Evolutionary conservation across 1,140 invertebrate genomes (phyloP).

Genomic region (Lerema accius): DNA sequence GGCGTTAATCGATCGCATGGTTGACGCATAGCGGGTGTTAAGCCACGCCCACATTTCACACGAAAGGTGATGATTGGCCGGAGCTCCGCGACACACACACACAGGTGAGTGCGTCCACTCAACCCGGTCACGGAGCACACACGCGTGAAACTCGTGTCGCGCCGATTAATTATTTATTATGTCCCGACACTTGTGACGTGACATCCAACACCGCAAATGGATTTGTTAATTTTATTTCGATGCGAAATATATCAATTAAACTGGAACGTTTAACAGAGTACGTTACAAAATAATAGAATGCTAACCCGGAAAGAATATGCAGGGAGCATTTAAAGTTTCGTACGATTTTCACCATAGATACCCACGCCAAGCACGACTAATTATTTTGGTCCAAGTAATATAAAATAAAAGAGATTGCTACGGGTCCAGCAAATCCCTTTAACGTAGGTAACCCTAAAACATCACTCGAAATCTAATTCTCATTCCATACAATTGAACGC

Average conservation of each 20-base stretch:
- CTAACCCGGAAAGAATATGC: no score
- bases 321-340: no score
- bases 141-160: slow-evolving; percentile 11
- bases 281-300: no score
- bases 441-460: slow-evolving; percentile 21
- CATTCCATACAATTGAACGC: slow-evolving; percentile 52
- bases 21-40: slow-evolving; percentile 56
- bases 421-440: not conserved
- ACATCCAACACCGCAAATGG: slow-evolving; percentile 15
- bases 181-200: slow-evolving; percentile 15
- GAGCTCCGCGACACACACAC: slow-evolving; percentile 44
- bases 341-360: not conserved
- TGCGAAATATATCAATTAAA: slow-evolving; percentile 12
- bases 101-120: slow-evolving; percentile 22
- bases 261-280: not conserved
- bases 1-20: slow-evolving; percentile 52
- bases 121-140: slow-evolving; percentile 8
- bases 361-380: no score
- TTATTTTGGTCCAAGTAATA: no score
- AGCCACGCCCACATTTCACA: slow-evolving; percentile 70
- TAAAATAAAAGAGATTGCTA: no score
- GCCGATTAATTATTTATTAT: slow-evolving; percentile 37
- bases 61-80: slow-evolving; percentile 75
- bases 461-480: slow-evolving; percentile 69
- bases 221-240: slow-evolving; percentile 23